These are phyloP conservation scores for Mycetomoellerius zeteki DNA, from an alignment of 1,140 invertebrate species.

Conservation along the genomic window DNA sequence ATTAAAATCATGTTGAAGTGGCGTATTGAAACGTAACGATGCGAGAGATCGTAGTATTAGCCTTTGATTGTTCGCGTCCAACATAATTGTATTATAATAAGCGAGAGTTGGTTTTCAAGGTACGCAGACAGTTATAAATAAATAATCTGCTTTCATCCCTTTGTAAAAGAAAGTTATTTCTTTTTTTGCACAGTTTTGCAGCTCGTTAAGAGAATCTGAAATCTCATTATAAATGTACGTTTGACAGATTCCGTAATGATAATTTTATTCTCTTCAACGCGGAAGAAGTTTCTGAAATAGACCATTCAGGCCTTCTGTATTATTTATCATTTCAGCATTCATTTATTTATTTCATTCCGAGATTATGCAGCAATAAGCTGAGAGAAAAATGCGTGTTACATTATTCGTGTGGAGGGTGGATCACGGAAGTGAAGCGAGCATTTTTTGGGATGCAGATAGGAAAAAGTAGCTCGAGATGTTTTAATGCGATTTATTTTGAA, in stretches of 20 bases:
- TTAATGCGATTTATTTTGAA: constrained; percentile 23
- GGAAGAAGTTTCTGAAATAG: constrained; percentile 17
- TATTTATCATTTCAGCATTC: constrained; percentile 28
- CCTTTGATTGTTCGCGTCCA: constrained; percentile 31
- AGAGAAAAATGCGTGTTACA: constrained; percentile 16
- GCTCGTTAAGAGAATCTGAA: constrained; percentile 65
- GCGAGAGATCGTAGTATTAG: neutral
- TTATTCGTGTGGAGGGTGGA: neutral
- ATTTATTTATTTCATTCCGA: constrained; percentile 37
- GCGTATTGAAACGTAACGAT: neutral
- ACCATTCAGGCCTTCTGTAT: constrained; percentile 12
- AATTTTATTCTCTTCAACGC: constrained; percentile 32
- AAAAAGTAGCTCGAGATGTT: neutral
- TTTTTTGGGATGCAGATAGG: neutral
- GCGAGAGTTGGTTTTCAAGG: constrained; percentile 32
- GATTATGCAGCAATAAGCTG: constrained; percentile 2
- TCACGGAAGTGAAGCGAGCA: neutral
- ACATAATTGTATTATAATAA: constrained; percentile 38
- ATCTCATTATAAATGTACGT: constrained; percentile 69
- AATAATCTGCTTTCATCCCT: constrained; percentile 61
- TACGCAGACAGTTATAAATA: constrained; percentile 52
- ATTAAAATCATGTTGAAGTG: constrained; percentile 16
- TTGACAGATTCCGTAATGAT: constrained; percentile 54
- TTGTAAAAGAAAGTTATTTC: constrained; percentile 55
- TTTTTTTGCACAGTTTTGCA: constrained; percentile 30